A percentile compares a stretch with the other conserved stretches of the same genome.
phyloP scores from a whole-genome alignment of 37 sponge, comb jelly and placozoan genomes.

The Spongilla lacustris region DNA sequence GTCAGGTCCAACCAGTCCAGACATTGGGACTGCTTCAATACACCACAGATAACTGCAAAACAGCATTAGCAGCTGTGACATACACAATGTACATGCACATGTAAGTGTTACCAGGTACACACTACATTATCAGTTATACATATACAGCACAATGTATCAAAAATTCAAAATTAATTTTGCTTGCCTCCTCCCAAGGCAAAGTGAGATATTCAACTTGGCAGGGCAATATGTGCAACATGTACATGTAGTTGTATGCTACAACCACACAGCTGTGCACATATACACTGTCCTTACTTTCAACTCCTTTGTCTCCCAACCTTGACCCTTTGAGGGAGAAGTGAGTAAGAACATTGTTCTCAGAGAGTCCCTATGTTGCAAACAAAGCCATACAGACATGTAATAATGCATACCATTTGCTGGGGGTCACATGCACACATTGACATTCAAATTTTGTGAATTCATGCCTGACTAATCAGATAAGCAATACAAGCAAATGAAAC shows the following conservation, averaged over 20 bases:
- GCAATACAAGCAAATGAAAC: too few species aligned
- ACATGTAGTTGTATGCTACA: background rate
- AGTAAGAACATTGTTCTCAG: constrained; percentile 37
- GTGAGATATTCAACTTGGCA: too few species aligned
- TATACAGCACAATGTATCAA: background rate
- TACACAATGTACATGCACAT: background rate
- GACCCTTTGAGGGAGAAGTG: constrained; percentile 62
- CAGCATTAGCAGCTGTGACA: background rate
- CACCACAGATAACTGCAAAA: constrained; percentile 42
- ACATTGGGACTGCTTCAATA: constrained; percentile 17
- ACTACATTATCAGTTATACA: too few species aligned
- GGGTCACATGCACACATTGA: too few species aligned
- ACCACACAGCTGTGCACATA: background rate
- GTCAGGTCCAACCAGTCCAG: constrained; percentile 63
- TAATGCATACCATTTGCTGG: too few species aligned
- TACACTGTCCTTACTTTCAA: constrained; percentile 19
- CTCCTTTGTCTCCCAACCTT: constrained; percentile 49
- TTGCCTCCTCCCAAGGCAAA: too few species aligned
- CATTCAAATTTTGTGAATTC: too few species aligned
- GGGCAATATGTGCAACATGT: too few species aligned
- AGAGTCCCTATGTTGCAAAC: constrained; percentile 55
- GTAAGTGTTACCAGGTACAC: too few species aligned
- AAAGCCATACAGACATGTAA: background rate
- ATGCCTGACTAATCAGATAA: too few species aligned
- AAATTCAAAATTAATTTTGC: too few species aligned